Percentiles rank a stretch among this genome's conserved stretches.
These are phyloP conservation scores for Drosophila dunni DNA, from an alignment of 1,140 invertebrate genomes.

Conservation along the genomic window DNA sequence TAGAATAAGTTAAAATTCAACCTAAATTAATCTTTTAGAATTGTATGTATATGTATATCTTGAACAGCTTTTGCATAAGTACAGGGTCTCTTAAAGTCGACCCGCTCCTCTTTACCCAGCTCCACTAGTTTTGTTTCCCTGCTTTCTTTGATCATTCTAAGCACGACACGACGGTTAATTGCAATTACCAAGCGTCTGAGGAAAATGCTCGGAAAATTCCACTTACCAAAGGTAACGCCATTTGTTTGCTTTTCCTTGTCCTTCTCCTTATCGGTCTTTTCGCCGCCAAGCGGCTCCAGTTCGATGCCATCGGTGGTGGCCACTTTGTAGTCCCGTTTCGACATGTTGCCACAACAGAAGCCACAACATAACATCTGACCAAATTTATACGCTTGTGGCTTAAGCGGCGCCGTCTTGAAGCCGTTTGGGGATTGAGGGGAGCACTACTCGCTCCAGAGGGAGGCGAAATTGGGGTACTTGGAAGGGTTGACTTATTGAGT, in stretches of 20 bases:
- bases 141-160: constrained; percentile 54
- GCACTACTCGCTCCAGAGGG: not conserved
- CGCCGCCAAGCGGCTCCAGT: constrained; percentile 83
- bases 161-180: constrained; percentile 36
- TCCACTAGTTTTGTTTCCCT: not conserved
- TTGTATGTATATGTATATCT: too few relatives aligned
- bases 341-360: constrained; percentile 84
- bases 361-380: constrained; percentile 84
- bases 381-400: constrained; percentile 76
- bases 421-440: not conserved
- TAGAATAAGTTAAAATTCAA: too few relatives aligned
- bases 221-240: constrained; percentile 84
- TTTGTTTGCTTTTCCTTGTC: constrained; percentile 84
- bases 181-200: constrained; percentile 28
- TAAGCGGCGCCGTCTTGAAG: constrained; percentile 72
- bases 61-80: too few relatives aligned
- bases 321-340: constrained; percentile 84
- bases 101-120: too few relatives aligned
- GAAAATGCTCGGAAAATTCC: not conserved
- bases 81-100: too few relatives aligned
- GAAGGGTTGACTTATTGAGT: not conserved
- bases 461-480: not conserved
- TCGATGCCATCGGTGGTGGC: constrained; percentile 84
- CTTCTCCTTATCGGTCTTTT: constrained; percentile 82
- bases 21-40: too few relatives aligned